phyloP scores from a whole-genome alignment of 2,888 invertebrate species.

The Ctena decussata region DNA sequence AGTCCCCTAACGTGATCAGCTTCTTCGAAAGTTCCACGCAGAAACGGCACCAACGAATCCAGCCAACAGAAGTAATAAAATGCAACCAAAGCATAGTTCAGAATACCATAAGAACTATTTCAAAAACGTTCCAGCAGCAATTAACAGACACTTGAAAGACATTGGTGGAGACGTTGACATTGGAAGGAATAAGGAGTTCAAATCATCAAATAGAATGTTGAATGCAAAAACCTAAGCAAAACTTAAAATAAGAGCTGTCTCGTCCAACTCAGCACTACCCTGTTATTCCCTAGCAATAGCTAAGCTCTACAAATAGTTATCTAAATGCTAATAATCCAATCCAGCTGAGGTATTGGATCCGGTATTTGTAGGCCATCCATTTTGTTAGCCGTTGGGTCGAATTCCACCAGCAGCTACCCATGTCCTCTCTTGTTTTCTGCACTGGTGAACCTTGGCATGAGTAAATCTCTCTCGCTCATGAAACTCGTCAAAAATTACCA shows the following conservation, averaged over 20 bases:
- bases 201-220: neutral
- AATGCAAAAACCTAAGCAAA: conserved; percentile 8
- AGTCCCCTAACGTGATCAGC: neutral
- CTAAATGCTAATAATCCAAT: neutral
- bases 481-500: neutral
- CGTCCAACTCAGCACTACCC: conserved; percentile 10
- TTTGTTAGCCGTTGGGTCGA: too few relatives aligned
- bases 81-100: conserved; percentile 4
- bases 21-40: too few relatives aligned
- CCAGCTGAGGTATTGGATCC: neutral
- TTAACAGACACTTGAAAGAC: conserved; percentile 22
- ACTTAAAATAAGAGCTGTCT: neutral
- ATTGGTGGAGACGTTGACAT: too few relatives aligned
- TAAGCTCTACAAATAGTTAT: too few relatives aligned
- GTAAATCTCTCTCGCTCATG: too few relatives aligned
- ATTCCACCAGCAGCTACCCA: too few relatives aligned
- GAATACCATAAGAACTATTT: conserved; percentile 26
- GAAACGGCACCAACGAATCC: neutral
- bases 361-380: conserved; percentile 18
- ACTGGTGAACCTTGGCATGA: too few relatives aligned
- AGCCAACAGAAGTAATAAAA: too few relatives aligned
- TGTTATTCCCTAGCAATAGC: neutral
- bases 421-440: too few relatives aligned
- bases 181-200: neutral
- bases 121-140: conserved; percentile 22